These are phyloP conservation scores for Mamestra brassicae DNA, from an alignment of 2,888 invertebrate species.

Conservation along the genomic window DNA sequence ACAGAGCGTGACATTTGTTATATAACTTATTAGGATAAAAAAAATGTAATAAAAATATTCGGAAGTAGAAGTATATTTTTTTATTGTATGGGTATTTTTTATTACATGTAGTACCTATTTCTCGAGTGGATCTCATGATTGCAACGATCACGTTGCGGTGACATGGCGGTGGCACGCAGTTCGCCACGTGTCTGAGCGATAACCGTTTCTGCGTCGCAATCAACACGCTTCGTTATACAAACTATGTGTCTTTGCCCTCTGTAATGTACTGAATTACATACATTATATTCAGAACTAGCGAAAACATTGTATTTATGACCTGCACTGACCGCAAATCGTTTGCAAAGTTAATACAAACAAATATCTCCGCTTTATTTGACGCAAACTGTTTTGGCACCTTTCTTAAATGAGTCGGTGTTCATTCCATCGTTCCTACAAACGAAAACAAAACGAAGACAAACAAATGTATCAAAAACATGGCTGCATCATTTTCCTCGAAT, in stretches of 20 bases:
- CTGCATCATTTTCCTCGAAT: slow-evolving; percentile 42
- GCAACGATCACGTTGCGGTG: slow-evolving; percentile 77
- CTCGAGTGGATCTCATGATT: slow-evolving; percentile 67
- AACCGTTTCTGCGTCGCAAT: slow-evolving; percentile 78
- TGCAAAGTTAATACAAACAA: slow-evolving; percentile 26
- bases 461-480: slow-evolving; percentile 21
- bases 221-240: slow-evolving; percentile 57
- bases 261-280: slow-evolving; percentile 36
- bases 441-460: slow-evolving; percentile 20
- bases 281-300: slow-evolving; percentile 45
- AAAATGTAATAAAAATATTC: slow-evolving; percentile 1
- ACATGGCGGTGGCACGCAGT: slow-evolving; percentile 76
- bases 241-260: slow-evolving; percentile 69
- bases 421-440: slow-evolving; percentile 5
- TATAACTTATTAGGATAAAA: slow-evolving; percentile 3
- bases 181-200: slow-evolving; percentile 79
- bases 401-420: slow-evolving; percentile 7
- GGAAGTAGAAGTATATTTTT: slow-evolving; percentile 28
- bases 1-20: slow-evolving; percentile 9
- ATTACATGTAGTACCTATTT: slow-evolving; percentile 51
- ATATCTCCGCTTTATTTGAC: slow-evolving; percentile 16
- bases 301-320: slow-evolving; percentile 57
- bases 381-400: slow-evolving; percentile 28
- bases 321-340: slow-evolving; percentile 41
- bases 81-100: slow-evolving; percentile 44